A percentile compares a stretch with the other conserved stretches of the same genome.
Evolutionary conservation across 2,888 invertebrate genomes (phyloP).

Genomic region (Orgyia antiqua): DNA sequence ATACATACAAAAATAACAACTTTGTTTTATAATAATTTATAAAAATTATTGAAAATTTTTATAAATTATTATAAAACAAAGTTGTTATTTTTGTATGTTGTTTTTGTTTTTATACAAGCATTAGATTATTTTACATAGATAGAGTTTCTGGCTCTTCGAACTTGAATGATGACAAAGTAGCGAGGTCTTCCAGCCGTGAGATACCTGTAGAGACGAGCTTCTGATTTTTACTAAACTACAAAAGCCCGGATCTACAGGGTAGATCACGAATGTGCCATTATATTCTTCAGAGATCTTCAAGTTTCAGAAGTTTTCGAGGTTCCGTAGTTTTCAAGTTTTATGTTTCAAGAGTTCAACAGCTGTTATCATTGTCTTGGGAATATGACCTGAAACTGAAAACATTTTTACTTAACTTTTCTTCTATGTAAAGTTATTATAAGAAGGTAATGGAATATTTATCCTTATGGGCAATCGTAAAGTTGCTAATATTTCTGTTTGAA

Average conservation of each 20-base stretch:
- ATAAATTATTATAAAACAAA: too few relatives aligned
- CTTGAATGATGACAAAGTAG: slow-evolving; percentile 63
- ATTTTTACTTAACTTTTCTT: slow-evolving; percentile 17
- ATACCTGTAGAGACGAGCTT: slow-evolving; percentile 99
- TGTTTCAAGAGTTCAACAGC: slow-evolving; percentile 11
- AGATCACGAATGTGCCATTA: slow-evolving; percentile 96
- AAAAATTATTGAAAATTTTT: too few relatives aligned
- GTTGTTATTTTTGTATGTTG: too few relatives aligned
- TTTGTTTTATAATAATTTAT: too few relatives aligned
- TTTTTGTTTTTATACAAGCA: too few relatives aligned
- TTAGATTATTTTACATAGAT: too few relatives aligned
- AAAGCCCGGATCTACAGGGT: slow-evolving; percentile 99
- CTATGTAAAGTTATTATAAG: background rate
- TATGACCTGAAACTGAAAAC: slow-evolving; percentile 18
- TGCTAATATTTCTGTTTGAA: background rate
- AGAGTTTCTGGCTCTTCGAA: too few relatives aligned
- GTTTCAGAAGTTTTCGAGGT: slow-evolving; percentile 23
- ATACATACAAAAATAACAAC: too few relatives aligned
- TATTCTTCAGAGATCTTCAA: slow-evolving; percentile 42
- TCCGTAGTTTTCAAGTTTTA: slow-evolving; percentile 9
- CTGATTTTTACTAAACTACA: slow-evolving; percentile 96
- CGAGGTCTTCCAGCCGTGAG: slow-evolving; percentile 97
- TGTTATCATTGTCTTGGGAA: slow-evolving; percentile 9
- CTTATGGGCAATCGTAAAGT: too few relatives aligned
- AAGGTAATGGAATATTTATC: too few relatives aligned